Evolutionary conservation across 1,140 invertebrate species (phyloP), one percentile per base, ranked within the genome.

Genomic region (Drosophila pandora): DNA sequence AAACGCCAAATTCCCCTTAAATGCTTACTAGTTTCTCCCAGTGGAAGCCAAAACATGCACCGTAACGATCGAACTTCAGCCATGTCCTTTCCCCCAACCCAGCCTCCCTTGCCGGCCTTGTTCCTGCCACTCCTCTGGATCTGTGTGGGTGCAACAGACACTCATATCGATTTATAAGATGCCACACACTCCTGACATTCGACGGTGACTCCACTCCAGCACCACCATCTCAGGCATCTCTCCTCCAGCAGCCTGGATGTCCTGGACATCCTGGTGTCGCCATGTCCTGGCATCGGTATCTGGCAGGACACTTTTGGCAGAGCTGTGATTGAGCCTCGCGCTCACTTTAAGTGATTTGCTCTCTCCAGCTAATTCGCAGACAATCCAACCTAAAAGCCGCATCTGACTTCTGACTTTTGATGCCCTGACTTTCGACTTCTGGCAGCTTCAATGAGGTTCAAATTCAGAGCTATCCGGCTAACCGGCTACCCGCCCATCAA

Each of bases 101-200:
- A 8, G 5, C 32, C 41, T 41, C 21, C 30, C 8, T 47, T 8
- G 10, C 55, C 6, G 10, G 6, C 13, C n/a, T 17, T 47, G 41
- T 22, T 28, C 13, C 30, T 30, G 28, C 48, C 30, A 43, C 41
- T 43, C 13, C 13, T 62, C 43, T 58, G 34, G 58, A 45, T 58
- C 13, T 50, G 43, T 62, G 52, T 65, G 68, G 60, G 68, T 79
- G 80, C 77, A 77, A 74, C 80, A 84, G 80, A 79, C 80, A 84
- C 78, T 87, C 69, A 78, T 85, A 85, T 85, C 82, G 82, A 85
- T 84, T 84, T 87, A 87, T 87, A 87, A 81, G 82, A 62, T 84
- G 67, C 61, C 72, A 80, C 76, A 84, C 62, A 75, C 76, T 75
- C 47, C 60, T 77, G 76, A 71, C 81, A 85, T 71, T 87, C 69